These are phyloP conservation scores for Trilocha varians DNA, from an alignment of 2,888 invertebrate species.

Conservation along the genomic window DNA sequence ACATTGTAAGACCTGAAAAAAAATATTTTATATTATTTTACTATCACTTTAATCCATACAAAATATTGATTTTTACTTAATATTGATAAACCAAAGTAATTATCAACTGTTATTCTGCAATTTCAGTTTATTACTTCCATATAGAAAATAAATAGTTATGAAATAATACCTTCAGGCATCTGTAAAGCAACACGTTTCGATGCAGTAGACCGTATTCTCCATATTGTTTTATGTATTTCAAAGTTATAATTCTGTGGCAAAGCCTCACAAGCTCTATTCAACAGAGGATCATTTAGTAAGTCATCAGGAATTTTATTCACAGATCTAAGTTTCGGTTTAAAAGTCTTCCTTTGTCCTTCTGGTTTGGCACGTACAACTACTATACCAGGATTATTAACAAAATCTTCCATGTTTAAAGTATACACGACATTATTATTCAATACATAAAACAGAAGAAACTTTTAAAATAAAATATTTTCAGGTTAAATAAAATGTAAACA, in stretches of 20 bases:
- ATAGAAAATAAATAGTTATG: neutral
- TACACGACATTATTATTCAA: conserved; percentile 6
- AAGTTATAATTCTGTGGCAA: conserved; percentile 97
- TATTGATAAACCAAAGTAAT: too few relatives aligned
- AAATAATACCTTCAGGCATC: conserved; percentile 87
- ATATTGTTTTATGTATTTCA: conserved; percentile 97
- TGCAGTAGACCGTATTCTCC: conserved; percentile 90
- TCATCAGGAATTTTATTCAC: conserved; percentile 87
- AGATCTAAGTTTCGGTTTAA: conserved; percentile 79
- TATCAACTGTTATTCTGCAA: neutral
- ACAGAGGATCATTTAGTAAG: conserved; percentile 80
- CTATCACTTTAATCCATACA: neutral
- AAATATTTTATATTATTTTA: neutral
- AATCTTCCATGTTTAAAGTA: conserved; percentile 42
- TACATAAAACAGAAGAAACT: conserved; percentile 5
- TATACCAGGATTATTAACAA: conserved; percentile 46
- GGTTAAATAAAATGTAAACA: conserved; percentile 50
- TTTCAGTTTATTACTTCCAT: neutral
- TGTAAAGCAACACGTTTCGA: conserved; percentile 94
- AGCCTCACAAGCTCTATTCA: conserved; percentile 80
- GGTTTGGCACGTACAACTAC: conserved; percentile 86
- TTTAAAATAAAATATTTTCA: conserved; percentile 7
- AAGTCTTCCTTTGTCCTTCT: conserved; percentile 79
- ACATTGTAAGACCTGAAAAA: conserved; percentile 83
- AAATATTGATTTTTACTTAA: too few relatives aligned